These are phyloP conservation scores for Drymodes brunneopygia DNA, from an alignment of 2,113 vertebrate genomes.

Conservation along the genomic window DNA sequence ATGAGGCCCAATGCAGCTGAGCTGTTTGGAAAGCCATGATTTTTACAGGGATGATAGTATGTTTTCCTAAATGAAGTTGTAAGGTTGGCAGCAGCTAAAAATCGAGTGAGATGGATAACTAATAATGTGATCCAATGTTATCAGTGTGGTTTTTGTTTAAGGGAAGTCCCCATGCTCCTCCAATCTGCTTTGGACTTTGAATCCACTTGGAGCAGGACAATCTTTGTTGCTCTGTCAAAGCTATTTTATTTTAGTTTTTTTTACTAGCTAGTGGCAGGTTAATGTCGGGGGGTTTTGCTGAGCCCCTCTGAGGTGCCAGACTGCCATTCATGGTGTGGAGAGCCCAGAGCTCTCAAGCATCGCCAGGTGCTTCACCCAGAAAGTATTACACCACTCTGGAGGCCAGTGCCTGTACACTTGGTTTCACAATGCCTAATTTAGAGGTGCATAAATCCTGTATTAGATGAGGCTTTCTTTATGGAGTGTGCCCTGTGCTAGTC, in stretches of 20 bases:
- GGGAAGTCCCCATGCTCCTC: not conserved
- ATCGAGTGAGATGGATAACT: not conserved
- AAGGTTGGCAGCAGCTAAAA: not conserved
- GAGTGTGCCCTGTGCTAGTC: not conserved
- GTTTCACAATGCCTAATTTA: not conserved
- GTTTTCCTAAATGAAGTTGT: not conserved
- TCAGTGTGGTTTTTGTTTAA: not conserved
- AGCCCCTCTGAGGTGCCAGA: not conserved
- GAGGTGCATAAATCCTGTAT: not conserved
- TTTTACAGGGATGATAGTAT: not conserved
- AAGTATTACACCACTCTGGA: not conserved
- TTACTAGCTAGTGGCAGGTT: not conserved
- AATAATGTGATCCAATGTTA: not conserved
- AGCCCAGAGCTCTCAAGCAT: not conserved
- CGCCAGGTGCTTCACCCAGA: not conserved
- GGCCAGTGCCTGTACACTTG: not conserved
- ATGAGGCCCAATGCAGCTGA: not conserved
- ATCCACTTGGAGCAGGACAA: not conserved
- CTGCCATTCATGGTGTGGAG: not conserved
- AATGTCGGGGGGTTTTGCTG: not conserved
- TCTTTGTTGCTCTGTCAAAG: not conserved
- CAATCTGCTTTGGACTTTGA: fast-evolving
- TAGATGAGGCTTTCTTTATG: not conserved
- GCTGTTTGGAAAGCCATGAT: not conserved
- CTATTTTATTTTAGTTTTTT: not conserved